Percentiles rank a stretch among this genome's conserved stretches.
These are phyloP conservation scores for Tetranychus cinnabarinus DNA, from an alignment of 1,140 invertebrate genomes.

Conservation along the genomic window DNA sequence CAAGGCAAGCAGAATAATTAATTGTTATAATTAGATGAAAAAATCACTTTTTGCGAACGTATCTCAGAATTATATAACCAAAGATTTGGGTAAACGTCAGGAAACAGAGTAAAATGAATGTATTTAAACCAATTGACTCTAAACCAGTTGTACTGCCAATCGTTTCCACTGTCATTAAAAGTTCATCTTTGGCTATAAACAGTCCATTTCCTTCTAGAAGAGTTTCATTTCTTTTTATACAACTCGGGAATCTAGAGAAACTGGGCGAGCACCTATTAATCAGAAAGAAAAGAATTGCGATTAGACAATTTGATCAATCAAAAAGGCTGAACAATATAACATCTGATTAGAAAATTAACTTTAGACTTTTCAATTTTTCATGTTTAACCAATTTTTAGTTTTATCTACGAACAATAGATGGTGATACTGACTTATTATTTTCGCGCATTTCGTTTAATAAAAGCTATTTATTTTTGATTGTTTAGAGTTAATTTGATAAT, in stretches of 20 bases:
- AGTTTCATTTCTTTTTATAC: constrained; percentile 21
- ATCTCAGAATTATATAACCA: constrained; percentile 48
- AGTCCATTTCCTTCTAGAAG: background rate
- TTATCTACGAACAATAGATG: too few species aligned
- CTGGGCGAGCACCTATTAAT: constrained; percentile 32
- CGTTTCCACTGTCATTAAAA: constrained; percentile 28
- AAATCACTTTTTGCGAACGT: constrained; percentile 37
- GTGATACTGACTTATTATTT: too few species aligned
- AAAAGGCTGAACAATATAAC: too few species aligned
- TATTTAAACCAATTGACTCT: constrained; percentile 47
- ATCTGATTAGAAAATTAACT: too few species aligned
- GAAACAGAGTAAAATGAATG: constrained; percentile 42
- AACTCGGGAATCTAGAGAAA: constrained; percentile 39
- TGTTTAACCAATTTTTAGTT: too few species aligned
- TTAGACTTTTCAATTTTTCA: too few species aligned
- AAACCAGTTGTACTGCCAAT: constrained; percentile 24
- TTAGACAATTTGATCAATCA: background rate
- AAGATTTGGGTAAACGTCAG: constrained; percentile 43
- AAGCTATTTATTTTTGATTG: too few species aligned
- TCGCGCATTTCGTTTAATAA: too few species aligned
- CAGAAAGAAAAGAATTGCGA: background rate
- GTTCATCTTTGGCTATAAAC: constrained; percentile 38
- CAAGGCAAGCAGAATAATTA: too few species aligned
- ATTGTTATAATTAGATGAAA: too few species aligned
- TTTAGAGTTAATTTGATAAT: too few species aligned